Evolutionary conservation across 2,888 invertebrate species (phyloP).

Genomic region (Philopedon plagiatum): DNA sequence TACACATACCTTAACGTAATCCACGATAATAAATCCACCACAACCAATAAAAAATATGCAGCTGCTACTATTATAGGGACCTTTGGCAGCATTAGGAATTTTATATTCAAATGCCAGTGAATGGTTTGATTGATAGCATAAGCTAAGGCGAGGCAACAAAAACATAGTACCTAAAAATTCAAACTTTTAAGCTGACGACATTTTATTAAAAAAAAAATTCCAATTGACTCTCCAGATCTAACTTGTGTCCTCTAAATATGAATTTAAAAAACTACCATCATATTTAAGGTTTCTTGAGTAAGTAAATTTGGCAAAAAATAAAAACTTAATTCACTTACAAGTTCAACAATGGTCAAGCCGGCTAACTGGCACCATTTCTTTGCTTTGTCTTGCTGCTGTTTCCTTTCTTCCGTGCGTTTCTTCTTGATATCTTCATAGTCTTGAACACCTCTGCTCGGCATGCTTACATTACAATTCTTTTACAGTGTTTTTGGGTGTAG

Average conservation of each 20-base stretch:
- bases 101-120: not conserved
- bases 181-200: too few relatives aligned
- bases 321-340: constrained; percentile 31
- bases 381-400: constrained; percentile 12
- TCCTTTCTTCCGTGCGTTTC: constrained; percentile 1
- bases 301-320: too few relatives aligned
- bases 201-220: not conserved
- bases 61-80: constrained; percentile 34
- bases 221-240: too few relatives aligned
- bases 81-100: constrained; percentile 23
- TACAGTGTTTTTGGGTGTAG: not conserved
- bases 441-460: constrained; percentile 46
- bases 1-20: constrained; percentile 27
- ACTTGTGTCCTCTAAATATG: too few relatives aligned
- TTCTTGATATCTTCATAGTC: constrained; percentile 33
- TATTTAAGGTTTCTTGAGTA: too few relatives aligned
- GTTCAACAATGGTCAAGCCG: constrained; percentile 36
- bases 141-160: constrained; percentile 31
- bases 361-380: constrained; percentile 32
- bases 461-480: constrained; percentile 10
- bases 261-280: too few relatives aligned
- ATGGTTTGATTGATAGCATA: not conserved
- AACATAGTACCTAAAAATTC: constrained; percentile 40
- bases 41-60: constrained; percentile 26
- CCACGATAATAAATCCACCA: constrained; percentile 41